Evolutionary conservation across 2,797 vertebrate species (phyloP).

Genomic region (Anableps anableps): DNA sequence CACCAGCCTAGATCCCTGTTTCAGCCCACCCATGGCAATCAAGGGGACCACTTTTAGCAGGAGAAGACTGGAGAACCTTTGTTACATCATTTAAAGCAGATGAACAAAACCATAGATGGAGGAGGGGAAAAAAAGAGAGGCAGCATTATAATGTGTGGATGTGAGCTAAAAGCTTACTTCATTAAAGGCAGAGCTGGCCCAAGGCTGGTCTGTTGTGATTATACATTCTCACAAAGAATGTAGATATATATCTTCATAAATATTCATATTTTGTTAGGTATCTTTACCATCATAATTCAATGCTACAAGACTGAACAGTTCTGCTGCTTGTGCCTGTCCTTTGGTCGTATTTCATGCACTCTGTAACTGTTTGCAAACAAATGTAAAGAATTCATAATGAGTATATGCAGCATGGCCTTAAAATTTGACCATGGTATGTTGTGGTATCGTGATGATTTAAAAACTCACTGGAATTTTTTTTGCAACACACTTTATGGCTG

Average conservation of each 20-base stretch:
- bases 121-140: conserved; percentile 41
- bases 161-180: conserved; percentile 63
- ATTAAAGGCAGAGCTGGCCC: conserved; percentile 19
- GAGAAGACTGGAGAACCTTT: conserved; percentile 76
- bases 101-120: conserved; percentile 55
- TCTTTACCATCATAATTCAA: not conserved
- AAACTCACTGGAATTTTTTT: too few relatives aligned
- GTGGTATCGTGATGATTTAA: too few relatives aligned
- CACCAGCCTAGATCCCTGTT: conserved; percentile 58
- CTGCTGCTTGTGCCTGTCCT: not conserved
- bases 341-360: not conserved
- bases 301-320: not conserved
- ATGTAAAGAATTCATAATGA: not conserved
- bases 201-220: not conserved
- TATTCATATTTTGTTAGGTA: not conserved
- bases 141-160: conserved; percentile 59
- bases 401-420: too few relatives aligned
- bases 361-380: not conserved
- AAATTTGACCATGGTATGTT: too few relatives aligned
- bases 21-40: conserved; percentile 65
- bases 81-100: conserved; percentile 61
- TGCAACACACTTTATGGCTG: too few relatives aligned
- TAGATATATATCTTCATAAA: not conserved
- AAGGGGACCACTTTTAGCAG: conserved; percentile 63
- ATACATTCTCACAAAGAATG: not conserved